phyloP scores from a whole-genome alignment of 2,797 vertebrate species.

The Erpetoichthys calabaricus region DNA sequence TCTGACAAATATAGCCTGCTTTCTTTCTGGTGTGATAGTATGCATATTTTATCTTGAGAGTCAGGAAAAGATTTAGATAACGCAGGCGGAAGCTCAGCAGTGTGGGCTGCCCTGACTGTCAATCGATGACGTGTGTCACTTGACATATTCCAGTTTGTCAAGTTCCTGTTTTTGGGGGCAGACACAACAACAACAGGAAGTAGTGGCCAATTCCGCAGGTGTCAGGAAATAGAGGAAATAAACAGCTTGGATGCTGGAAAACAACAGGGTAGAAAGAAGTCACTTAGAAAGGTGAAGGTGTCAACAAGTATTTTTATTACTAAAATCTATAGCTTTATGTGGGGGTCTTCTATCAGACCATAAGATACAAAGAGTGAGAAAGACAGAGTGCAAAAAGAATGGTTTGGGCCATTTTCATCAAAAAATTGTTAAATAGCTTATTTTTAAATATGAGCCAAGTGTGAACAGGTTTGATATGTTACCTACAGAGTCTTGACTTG shows the following conservation, averaged over 20 bases:
- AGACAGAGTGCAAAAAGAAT: no score
- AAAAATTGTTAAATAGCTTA: no score
- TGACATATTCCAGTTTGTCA: slow-evolving; percentile 49
- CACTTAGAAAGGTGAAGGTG: slow-evolving; percentile 42
- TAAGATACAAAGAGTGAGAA: no score
- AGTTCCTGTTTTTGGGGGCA: slow-evolving; percentile 60
- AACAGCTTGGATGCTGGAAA: slow-evolving; percentile 60
- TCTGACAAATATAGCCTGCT: no score
- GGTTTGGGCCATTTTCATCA: no score
- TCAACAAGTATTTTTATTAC: slow-evolving; percentile 40
- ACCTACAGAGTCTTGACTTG: no score
- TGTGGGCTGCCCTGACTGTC: slow-evolving; percentile 13
- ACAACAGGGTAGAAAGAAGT: slow-evolving; percentile 36
- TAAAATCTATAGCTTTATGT: background rate
- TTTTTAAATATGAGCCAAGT: no score
- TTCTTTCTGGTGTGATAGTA: no score
- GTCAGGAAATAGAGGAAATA: slow-evolving; percentile 85
- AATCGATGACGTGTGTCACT: slow-evolving; percentile 33
- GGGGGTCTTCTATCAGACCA: no score
- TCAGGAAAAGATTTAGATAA: slow-evolving; percentile 17
- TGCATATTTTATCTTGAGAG: background rate
- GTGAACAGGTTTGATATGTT: no score
- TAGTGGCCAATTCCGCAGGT: slow-evolving; percentile 81
- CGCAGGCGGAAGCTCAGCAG: slow-evolving; percentile 21
- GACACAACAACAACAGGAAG: slow-evolving; percentile 98